A percentile compares a stretch with the other conserved stretches of the same genome.
phyloP scores from a whole-genome alignment of 2,888 invertebrate species.

The Drosophila nigricruria region DNA sequence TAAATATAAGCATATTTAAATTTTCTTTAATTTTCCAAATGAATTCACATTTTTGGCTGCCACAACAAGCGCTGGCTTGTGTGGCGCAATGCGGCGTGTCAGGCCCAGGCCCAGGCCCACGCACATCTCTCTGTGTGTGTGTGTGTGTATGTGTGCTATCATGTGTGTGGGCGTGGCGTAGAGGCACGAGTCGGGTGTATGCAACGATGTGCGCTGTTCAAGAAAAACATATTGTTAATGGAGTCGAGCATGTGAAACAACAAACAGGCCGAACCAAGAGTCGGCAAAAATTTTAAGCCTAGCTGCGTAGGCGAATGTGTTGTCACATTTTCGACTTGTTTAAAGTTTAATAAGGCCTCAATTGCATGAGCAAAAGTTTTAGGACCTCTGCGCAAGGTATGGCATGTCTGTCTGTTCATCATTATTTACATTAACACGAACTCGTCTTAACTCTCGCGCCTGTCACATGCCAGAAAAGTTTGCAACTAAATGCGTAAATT shows the following conservation, averaged over 20 bases:
- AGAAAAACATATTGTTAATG: slow-evolving; percentile 77
- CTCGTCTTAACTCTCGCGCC: slow-evolving; percentile 32
- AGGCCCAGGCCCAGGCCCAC: slow-evolving; percentile 15
- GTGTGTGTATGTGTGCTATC: neutral
- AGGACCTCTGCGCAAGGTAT: slow-evolving; percentile 31
- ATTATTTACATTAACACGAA: slow-evolving; percentile 58
- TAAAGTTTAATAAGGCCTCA: slow-evolving; percentile 50
- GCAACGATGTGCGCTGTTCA: slow-evolving; percentile 51
- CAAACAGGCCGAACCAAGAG: slow-evolving; percentile 49
- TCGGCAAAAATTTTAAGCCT: slow-evolving; percentile 18
- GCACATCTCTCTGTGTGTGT: neutral
- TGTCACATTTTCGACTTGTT: slow-evolving; percentile 38
- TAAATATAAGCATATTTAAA: slow-evolving; percentile 73
- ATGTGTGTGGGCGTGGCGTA: neutral
- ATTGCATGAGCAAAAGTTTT: slow-evolving; percentile 51
- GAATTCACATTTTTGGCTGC: slow-evolving; percentile 67
- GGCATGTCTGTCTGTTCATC: neutral
- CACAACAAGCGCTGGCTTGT: slow-evolving; percentile 23
- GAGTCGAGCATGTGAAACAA: slow-evolving; percentile 78
- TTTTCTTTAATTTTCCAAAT: slow-evolving; percentile 78
- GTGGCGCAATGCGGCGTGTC: slow-evolving; percentile 23
- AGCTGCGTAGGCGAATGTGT: slow-evolving; percentile 2
- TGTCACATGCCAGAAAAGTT: slow-evolving; percentile 61
- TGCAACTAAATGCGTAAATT: slow-evolving; percentile 46
- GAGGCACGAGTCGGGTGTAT: slow-evolving; percentile 6